These are phyloP conservation scores for Gobio gobio DNA, from an alignment of 2,113 vertebrate genomes.

Conservation along the genomic window DNA sequence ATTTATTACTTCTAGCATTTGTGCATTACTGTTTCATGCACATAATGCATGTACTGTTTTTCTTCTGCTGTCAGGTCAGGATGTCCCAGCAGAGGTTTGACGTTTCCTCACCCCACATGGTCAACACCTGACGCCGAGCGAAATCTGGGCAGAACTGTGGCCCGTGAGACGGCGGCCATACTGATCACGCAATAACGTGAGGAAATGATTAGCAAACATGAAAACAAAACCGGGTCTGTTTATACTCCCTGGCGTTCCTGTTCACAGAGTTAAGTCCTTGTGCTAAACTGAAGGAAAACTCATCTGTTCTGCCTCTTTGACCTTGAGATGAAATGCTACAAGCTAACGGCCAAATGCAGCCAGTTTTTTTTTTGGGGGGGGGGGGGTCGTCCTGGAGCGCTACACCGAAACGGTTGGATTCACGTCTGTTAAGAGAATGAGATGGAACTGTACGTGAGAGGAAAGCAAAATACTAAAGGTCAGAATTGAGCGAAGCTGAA, in stretches of 20 bases:
- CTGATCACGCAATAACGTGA: background rate
- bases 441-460: slow-evolving; percentile 17
- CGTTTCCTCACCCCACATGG: background rate
- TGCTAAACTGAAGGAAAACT: background rate
- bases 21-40: background rate
- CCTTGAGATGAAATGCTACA: slow-evolving; percentile 21
- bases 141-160: background rate
- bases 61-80: background rate
- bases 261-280: background rate
- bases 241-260: background rate
- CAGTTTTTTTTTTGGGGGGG: background rate
- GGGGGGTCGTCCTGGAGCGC: slow-evolving; percentile 34
- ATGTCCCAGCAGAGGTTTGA: background rate
- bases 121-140: background rate
- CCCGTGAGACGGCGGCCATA: background rate
- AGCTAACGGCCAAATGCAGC: slow-evolving; percentile 31
- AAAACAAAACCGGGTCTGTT: slow-evolving; percentile 8
- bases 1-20: background rate
- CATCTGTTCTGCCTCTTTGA: slow-evolving; percentile 2
- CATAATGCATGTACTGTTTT: background rate
- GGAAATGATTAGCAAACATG: slow-evolving; percentile 18
- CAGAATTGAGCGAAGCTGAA: background rate
- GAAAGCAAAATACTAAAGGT: background rate
- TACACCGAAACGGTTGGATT: background rate
- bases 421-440: slow-evolving; percentile 47